Conservation (phyloP, 2,888 invertebrate genomes). For the Ellobium chinense region DNA sequence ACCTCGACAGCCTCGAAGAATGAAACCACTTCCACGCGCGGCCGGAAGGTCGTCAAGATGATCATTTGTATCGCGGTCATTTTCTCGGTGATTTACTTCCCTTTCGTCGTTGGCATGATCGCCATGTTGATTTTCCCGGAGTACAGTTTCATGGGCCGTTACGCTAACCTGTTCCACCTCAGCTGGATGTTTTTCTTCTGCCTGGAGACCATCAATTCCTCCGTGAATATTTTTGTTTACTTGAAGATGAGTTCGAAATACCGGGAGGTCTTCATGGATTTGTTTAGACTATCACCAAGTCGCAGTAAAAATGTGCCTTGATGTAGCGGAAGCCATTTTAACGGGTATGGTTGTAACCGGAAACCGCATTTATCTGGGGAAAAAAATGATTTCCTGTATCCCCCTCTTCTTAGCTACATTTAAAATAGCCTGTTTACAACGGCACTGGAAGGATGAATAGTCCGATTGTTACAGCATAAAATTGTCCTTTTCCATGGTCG, state of each 20-base stretch:
- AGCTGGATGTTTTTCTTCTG: background rate
- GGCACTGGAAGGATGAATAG: too few relatives aligned
- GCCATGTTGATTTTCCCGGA: background rate
- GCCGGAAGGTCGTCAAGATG: background rate
- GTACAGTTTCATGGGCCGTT: background rate
- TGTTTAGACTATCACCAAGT: too few relatives aligned
- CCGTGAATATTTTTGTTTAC: background rate
- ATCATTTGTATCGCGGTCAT: background rate
- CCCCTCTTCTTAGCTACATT: too few relatives aligned
- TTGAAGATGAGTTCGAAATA: background rate
- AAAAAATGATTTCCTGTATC: too few relatives aligned
- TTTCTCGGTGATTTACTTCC: background rate
- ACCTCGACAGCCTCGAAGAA: background rate
- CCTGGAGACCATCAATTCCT: background rate
- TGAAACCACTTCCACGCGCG: background rate
- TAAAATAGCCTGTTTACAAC: too few relatives aligned
- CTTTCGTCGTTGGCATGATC: background rate
- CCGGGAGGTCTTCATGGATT: too few relatives aligned
- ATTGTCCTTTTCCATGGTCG: too few relatives aligned
- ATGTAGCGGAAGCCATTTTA: too few relatives aligned
- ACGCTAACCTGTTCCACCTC: background rate
- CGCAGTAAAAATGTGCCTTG: too few relatives aligned
- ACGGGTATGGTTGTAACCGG: too few relatives aligned
- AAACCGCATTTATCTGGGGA: too few relatives aligned
- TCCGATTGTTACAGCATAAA: too few relatives aligned